Base-by-base conservation (phyloP, 1,140 invertebrate genomes). In the Drosophila tani region DNA sequence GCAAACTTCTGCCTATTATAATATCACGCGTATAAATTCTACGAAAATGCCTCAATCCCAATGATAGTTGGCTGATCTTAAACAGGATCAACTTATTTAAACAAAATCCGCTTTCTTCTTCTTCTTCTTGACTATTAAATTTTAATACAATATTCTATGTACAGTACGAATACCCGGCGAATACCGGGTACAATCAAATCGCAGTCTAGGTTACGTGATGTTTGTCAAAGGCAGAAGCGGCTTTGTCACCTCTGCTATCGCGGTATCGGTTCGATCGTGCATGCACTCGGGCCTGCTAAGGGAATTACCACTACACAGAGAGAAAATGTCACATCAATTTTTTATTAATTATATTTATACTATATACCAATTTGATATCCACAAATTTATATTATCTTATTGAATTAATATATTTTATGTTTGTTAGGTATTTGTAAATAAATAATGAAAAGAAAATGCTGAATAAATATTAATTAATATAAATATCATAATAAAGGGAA, bases 121-220 rank as follows among this genome's bases (percentile, higher is more conserved):
- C 9, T 9, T 8, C n/a, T 53, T 32, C 5, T 35, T 24, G 21
- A 24, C 19, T 56, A 12, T 35, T n/a, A 1, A 24, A 43, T 57
- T 40, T 57, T 7, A n/a, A 24, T 43, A 17, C 3, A 57, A 43
- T 24, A 41, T 57, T 57, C 35, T 41, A 41, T 35, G 32, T 24
- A 17, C 5, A 43, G 9, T 11, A 4, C 15, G 3, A 17, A 41
- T 32, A 15, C 29, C 21, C 12, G 5, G 2, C 14, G 29, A 46
- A 41, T 38, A 67, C 38, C 57, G 40, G 63, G 19, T 63, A 45
- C 21, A 15, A 67, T 67, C 9, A 38, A 60, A 43, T 73, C 57
- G 53, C 69, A 14, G 38, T 51, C 46, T 73, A 59, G 67, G 67
- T 73, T 73, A 73, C 69, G 69, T 73, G 69, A 73, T 35, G 55